Base-by-base conservation (phyloP, 2,888 invertebrate genomes). In the Tenthredo scrophulariae region DNA sequence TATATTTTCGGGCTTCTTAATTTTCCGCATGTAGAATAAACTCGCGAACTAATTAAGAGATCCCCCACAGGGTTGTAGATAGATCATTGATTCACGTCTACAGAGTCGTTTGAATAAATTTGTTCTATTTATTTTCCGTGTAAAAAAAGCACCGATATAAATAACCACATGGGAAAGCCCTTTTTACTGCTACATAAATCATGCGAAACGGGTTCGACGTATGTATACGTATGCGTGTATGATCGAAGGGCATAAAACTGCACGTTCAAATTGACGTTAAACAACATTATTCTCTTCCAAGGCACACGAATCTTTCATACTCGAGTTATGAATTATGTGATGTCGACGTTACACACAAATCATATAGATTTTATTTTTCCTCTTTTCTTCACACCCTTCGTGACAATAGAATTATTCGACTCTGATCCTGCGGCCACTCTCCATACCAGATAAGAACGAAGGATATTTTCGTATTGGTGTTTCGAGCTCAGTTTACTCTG, bases 341-440 rank as follows among this genome's bases (percentile, higher is more conserved):
- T 3, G 72, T 22, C 37, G n/a, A 40, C 22, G 43, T 77, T 50
- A 33, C 1, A 54, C 29, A 7, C 18, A 43, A 26, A n/a, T 40
- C 26, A 26, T 46, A 77, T 33, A 6, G 13, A 13, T 77, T 54
- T 37, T n/a, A n/a, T 54, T 33, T 29, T 9, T 1, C 10, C 6
- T 33, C 33, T 18, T 46, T 4, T 33, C 9, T 58, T 22, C 3
- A 10, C 58, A 58, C 79, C 46, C 26, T 58, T 33, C 37, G 54
- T 79, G 79, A 79, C 58, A 79, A 79, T 79, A 33, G 37, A 79
- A 75, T 75, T 75, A 75, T 3, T 58, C 33, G 18, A n/a, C 7
- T 54, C 1, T 22, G 29, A 10, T 18, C 15, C 29, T 3, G 29
- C 37, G 46, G 46, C 37, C 9, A 37, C 9, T 46, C 37, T 50